Conservation (phyloP, 2,888 invertebrate species). For the Apodemia hepburni region DNA sequence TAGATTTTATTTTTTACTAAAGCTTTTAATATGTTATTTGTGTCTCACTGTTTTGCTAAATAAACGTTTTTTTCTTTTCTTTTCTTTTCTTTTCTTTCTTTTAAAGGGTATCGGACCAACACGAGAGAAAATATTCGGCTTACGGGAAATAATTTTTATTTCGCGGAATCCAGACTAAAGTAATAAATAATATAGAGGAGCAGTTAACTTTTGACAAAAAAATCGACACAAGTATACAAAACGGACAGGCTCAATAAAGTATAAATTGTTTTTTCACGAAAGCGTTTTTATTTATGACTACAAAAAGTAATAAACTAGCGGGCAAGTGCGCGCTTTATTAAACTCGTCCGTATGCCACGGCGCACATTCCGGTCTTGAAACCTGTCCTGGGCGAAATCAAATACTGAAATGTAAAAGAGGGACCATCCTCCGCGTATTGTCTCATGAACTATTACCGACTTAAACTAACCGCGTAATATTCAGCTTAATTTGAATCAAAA, state of each 20-base stretch:
- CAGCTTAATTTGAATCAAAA: conserved; percentile 4
- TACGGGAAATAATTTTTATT: neutral
- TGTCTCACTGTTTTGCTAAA: too few species aligned
- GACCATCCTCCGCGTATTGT: conserved; percentile 43
- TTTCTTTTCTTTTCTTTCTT: too few species aligned
- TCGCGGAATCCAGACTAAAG: conserved; percentile 8
- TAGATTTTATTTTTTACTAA: too few species aligned
- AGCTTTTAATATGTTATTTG: too few species aligned
- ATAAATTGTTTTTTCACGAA: conserved; percentile 62
- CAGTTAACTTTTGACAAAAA: conserved; percentile 23
- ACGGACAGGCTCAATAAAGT: conserved; percentile 52
- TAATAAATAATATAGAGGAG: conserved; percentile 22
- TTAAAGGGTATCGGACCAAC: too few species aligned
- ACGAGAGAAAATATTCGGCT: neutral
- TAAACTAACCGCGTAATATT: conserved; percentile 60
- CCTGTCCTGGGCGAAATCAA: conserved; percentile 60
- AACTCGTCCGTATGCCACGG: conserved; percentile 56
- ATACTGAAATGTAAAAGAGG: conserved; percentile 52
- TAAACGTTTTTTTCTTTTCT: too few species aligned
- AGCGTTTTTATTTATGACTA: conserved; percentile 66
- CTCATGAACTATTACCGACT: conserved; percentile 51
- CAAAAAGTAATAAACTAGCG: conserved; percentile 72
- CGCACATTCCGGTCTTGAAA: conserved; percentile 54
- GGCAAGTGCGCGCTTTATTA: conserved; percentile 75
- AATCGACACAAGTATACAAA: conserved; percentile 33